Evolutionary conservation across 2,888 invertebrate genomes (phyloP), one percentile per base, ranked within the genome.

Genomic region (Cephus pygmeus): DNA sequence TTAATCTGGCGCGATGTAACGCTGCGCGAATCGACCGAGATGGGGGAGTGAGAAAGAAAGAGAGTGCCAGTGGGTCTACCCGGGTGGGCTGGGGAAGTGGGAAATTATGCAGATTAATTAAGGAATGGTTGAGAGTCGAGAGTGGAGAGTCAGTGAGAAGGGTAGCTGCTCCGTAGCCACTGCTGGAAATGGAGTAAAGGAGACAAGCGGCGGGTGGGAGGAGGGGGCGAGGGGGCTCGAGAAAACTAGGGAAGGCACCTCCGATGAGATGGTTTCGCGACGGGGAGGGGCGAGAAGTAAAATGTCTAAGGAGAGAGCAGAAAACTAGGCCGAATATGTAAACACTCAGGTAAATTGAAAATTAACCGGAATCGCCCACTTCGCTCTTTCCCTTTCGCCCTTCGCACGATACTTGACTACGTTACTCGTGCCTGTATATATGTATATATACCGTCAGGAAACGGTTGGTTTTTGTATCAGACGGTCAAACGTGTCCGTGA

Each of bases 41-140:
- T 33, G 69, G 68, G 31, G 75, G 73, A 82, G 85, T 76, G 80
- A 81, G 83, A 79, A 78, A 84, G 80, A 71, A 80, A 69, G 33
- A 35, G 78, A 34, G 23, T 23, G 69, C n/a, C 69, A 35, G 76
- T 56, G 73, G 75, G 76, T 31, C 73, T 69, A 74, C 80, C 78
- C 71, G 78, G 77, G 79, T 56, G 80, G 79, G 79, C 68, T 77
- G 83, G 82, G 80, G 84, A 83, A 84, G 84, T 85, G 83, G 83
- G 82, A 83, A 85, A 85, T 86, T 86, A 85, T 85, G 85, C 84
- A 83, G 86, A 86, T 85, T 86, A 85, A 86, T 86, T 86, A 85
- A 86, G 83, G 83, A 82, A 85, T 83, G 83, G 80, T 81, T 80
- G 75, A 79, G 80, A 81, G 79, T 75, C 80, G 77, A 31, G 31